Conservation (phyloP, 2,113 vertebrate genomes). For the Castor canadensis region DNA sequence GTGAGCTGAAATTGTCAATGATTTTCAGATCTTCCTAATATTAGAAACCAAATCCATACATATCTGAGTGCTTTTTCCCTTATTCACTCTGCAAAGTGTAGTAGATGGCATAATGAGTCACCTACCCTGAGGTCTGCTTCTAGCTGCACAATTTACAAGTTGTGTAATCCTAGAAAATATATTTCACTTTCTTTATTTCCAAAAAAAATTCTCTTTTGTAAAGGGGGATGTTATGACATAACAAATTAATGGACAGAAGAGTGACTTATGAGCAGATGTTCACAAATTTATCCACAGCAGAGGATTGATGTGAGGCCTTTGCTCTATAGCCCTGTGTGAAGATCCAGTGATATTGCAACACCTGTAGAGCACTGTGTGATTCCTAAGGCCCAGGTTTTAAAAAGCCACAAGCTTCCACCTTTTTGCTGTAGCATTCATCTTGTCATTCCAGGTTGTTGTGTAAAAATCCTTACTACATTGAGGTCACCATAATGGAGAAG, state of each 20-base stretch:
- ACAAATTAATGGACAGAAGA: neutral
- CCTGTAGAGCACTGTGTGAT: neutral
- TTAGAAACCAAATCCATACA: neutral
- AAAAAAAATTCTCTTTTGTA: neutral
- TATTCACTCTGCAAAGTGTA: neutral
- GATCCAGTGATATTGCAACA: neutral
- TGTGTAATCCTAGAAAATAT: neutral
- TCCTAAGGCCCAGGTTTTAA: neutral
- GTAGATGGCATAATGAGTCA: neutral
- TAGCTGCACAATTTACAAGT: neutral
- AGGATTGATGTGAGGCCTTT: neutral
- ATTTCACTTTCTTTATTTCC: slow-evolving; percentile 1
- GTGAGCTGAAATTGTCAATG: neutral
- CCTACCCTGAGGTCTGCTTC: neutral
- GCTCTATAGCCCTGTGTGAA: neutral
- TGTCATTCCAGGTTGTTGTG: neutral
- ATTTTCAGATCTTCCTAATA: neutral
- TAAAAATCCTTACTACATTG: neutral
- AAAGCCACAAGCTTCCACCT: neutral
- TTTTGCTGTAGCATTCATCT: neutral
- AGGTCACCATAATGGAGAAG: neutral
- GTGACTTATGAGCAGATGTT: neutral
- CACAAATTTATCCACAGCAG: neutral
- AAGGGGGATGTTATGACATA: neutral
- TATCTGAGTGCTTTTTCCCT: neutral